phyloP scores from a whole-genome alignment of 2,888 invertebrate species.

The Volucella bombylans region DNA sequence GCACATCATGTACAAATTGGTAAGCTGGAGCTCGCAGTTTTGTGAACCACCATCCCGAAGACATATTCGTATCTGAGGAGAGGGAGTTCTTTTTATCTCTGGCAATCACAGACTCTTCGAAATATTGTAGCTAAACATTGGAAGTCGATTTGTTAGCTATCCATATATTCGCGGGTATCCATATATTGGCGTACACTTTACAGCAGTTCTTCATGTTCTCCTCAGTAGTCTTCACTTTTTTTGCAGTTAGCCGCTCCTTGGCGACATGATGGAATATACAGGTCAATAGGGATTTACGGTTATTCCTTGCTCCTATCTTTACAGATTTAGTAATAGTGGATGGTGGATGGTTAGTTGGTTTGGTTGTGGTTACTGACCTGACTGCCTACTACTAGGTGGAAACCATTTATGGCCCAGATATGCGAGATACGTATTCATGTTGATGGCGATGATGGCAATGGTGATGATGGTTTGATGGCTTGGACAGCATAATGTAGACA shows the following conservation, averaged over 20 bases:
- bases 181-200: background rate
- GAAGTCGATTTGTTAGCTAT: constrained; percentile 47
- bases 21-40: constrained; percentile 40
- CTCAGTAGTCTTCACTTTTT: background rate
- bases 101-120: constrained; percentile 52
- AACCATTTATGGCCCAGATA: constrained; percentile 65
- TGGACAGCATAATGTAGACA: constrained; percentile 36
- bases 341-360: constrained; percentile 11
- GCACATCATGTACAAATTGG: constrained; percentile 59
- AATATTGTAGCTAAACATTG: constrained; percentile 52
- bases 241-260: constrained; percentile 29
- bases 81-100: background rate
- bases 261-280: constrained; percentile 59
- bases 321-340: too few species aligned
- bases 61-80: background rate
- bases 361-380: constrained; percentile 11
- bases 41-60: background rate
- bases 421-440: constrained; percentile 28
- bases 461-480: background rate
- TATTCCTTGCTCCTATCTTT: constrained; percentile 59
- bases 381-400: constrained; percentile 41
- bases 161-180: background rate
- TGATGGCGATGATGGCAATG: constrained; percentile 16
- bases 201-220: constrained; percentile 15
- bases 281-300: constrained; percentile 73